These are phyloP conservation scores for Centropus bengalensis DNA, from an alignment of 2,113 vertebrate genomes.

Conservation along the genomic window DNA sequence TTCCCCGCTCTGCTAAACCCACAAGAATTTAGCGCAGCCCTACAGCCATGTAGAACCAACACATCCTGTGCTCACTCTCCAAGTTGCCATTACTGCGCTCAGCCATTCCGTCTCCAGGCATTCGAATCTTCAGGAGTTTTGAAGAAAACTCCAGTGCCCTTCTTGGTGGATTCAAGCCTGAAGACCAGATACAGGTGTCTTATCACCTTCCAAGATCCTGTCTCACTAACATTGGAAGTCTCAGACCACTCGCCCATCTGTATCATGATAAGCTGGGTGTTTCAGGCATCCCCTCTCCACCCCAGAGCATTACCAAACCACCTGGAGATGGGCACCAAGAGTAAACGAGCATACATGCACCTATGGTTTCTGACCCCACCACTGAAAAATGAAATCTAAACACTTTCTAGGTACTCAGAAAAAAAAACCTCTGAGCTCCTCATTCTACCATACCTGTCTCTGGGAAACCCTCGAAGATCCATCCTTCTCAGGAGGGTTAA, in stretches of 20 bases:
- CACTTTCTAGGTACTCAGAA: not conserved
- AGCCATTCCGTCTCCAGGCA: too few relatives aligned
- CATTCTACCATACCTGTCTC: not conserved
- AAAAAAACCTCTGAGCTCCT: not conserved
- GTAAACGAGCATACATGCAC: not conserved
- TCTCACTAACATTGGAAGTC: not conserved
- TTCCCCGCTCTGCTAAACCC: not conserved
- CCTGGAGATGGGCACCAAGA: not conserved
- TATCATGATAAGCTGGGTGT: not conserved
- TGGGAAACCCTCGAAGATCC: not conserved
- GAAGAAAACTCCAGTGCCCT: not conserved
- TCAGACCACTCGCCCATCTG: not conserved
- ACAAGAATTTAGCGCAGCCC: not conserved
- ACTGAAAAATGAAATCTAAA: not conserved
- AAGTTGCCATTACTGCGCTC: too few relatives aligned
- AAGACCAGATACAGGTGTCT: not conserved
- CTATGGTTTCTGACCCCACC: not conserved
- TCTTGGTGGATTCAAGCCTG: not conserved
- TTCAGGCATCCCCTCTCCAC: not conserved
- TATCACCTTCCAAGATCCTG: too few relatives aligned
- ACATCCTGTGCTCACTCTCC: fast-evolving
- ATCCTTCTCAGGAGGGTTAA: not conserved
- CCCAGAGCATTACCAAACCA: not conserved
- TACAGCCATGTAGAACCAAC: fast-evolving
- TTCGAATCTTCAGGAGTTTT: not conserved